Percentiles rank a stretch among this genome's conserved stretches.
phyloP scores from a whole-genome alignment of 2,888 invertebrate species.

The Dysmachus trigonus region DNA sequence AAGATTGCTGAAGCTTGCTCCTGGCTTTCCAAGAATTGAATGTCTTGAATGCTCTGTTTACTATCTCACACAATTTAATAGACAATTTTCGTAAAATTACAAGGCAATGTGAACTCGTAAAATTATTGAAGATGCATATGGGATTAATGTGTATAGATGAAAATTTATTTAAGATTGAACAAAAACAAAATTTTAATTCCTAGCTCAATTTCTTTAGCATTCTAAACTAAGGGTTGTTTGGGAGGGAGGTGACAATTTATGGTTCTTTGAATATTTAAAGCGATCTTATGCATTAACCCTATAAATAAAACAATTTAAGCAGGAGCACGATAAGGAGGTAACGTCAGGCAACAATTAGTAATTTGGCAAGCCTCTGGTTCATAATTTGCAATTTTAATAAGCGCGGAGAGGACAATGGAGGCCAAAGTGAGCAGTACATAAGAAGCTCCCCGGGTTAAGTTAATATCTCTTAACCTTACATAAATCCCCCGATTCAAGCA shows the following conservation, averaged over 20 bases:
- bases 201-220: neutral
- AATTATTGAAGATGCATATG: neutral
- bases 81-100: neutral
- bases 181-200: neutral
- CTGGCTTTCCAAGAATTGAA: neutral
- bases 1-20: neutral
- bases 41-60: neutral
- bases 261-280: neutral
- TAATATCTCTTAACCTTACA: slow-evolving; percentile 1
- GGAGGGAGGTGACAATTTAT: neutral
- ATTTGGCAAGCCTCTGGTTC: neutral
- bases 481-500: neutral
- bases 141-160: neutral
- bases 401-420: neutral
- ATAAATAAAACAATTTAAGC: neutral
- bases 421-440: neutral
- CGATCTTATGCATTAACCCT: neutral
- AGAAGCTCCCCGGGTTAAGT: neutral
- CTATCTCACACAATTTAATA: neutral
- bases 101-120: neutral
- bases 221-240: neutral
- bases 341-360: neutral
- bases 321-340: neutral
- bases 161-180: neutral
- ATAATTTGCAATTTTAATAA: neutral